phyloP scores from a whole-genome alignment of 2,113 vertebrate genomes.

The Tetrax tetrax region DNA sequence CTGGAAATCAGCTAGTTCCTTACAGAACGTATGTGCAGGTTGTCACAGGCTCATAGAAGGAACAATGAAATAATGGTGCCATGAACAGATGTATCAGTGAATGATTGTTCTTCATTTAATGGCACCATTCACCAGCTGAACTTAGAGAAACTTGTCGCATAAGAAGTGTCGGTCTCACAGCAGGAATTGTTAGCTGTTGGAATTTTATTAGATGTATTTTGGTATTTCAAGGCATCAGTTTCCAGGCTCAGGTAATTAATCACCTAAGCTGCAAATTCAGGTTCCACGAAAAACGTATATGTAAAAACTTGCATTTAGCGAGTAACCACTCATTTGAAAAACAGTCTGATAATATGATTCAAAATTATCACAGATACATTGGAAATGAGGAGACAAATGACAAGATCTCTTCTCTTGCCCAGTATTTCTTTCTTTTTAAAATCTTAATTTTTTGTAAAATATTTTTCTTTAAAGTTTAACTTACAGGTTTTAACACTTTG shows the following conservation, averaged over 20 bases:
- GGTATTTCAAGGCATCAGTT: not conserved
- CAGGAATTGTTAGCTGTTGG: not conserved
- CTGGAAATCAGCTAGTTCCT: not conserved
- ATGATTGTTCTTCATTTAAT: not conserved
- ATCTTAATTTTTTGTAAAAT: not conserved
- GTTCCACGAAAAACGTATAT: not conserved
- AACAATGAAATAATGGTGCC: not conserved
- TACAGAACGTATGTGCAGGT: not conserved
- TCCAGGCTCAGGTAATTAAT: not conserved
- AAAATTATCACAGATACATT: not conserved
- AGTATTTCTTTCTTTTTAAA: not conserved
- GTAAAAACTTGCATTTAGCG: not conserved
- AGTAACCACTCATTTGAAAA: not conserved
- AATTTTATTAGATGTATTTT: not conserved
- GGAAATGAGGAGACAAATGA: not conserved
- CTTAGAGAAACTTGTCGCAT: not conserved
- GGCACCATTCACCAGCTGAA: not conserved
- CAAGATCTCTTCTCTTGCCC: not conserved
- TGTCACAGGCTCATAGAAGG: not conserved
- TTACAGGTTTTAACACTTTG: not conserved
- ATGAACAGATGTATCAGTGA: not conserved
- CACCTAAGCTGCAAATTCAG: not conserved
- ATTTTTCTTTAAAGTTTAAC: not conserved
- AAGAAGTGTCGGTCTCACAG: not conserved
- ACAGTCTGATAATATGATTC: not conserved